phyloP scores from a whole-genome alignment of 37 sponge, comb jelly and placozoan species.

The Tethya wilhelma region DNA sequence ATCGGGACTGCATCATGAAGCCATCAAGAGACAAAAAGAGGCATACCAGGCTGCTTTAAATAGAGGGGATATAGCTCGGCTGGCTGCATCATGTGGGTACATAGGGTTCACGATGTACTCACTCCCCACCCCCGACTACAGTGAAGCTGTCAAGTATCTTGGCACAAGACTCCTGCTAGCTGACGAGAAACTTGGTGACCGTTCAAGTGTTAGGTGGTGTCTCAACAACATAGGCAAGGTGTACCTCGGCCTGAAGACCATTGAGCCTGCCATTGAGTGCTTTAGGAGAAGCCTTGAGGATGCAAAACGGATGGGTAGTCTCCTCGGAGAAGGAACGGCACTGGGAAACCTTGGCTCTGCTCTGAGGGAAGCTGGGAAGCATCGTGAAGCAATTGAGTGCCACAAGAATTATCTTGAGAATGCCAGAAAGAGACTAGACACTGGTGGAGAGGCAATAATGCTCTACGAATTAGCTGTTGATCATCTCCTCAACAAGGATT shows the following conservation, averaged over 20 bases:
- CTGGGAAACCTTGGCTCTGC: constrained; percentile 56
- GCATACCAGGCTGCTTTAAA: constrained; percentile 11
- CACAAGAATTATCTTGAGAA: constrained; percentile 43
- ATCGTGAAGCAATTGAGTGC: constrained; percentile 51
- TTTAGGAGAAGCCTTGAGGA: constrained; percentile 31
- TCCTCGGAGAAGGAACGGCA: constrained; percentile 54
- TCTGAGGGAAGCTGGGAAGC: constrained; percentile 22
- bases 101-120: constrained; percentile 61
- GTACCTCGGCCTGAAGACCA: constrained; percentile 13
- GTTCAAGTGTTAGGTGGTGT: constrained; percentile 39
- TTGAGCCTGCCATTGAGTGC: neutral
- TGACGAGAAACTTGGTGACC: constrained; percentile 20
- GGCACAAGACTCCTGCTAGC: constrained; percentile 13
- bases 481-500: constrained; percentile 20
- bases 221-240: constrained; percentile 61
- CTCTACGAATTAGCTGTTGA: constrained; percentile 51
- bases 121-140: constrained; percentile 13
- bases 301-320: constrained; percentile 17
- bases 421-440: constrained; percentile 37
- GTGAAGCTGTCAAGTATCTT: constrained; percentile 37
- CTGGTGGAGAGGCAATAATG: constrained; percentile 63
- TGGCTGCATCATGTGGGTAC: constrained; percentile 58
- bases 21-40: constrained; percentile 27
- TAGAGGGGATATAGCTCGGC: constrained; percentile 17
- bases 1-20: constrained; percentile 27